These are phyloP conservation scores for Notodonta dromedarius DNA, from an alignment of 2,888 invertebrate species.

Conservation along the genomic window DNA sequence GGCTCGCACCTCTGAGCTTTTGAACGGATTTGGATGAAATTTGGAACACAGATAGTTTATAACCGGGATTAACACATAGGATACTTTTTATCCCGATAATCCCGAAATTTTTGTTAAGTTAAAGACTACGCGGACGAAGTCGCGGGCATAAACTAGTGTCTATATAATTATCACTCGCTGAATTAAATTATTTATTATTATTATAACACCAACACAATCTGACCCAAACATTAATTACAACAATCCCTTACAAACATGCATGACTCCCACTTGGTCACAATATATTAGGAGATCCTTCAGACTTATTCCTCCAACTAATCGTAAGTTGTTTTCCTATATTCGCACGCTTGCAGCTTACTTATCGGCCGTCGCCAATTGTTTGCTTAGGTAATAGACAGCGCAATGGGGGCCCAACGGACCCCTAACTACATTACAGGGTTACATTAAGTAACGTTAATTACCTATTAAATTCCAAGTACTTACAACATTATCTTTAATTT, in stretches of 20 bases:
- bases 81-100: no score
- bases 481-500: conserved; percentile 61
- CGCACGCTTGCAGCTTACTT: conserved; percentile 67
- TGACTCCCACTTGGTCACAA: conserved; percentile 7
- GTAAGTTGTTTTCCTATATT: conserved; percentile 47
- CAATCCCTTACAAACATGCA: conserved; percentile 13
- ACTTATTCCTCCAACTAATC: conserved; percentile 37
- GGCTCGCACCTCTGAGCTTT: no score
- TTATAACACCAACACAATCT: no score
- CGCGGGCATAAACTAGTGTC: no score
- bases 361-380: conserved; percentile 74
- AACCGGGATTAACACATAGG: no score
- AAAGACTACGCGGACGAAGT: no score
- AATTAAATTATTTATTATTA: no score
- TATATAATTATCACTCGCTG: no score
- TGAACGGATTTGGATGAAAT: no score
- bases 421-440: conserved; percentile 50
- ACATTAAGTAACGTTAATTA: conserved; percentile 67
- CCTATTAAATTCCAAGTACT: conserved; percentile 61
- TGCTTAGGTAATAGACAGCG: conserved; percentile 72
- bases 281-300: conserved; percentile 15
- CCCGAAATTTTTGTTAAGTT: no score
- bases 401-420: conserved; percentile 43
- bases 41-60: no score
- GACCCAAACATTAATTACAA: no score